These are phyloP conservation scores for Hypolimnas misippus DNA, from an alignment of 2,888 invertebrate genomes.

Conservation along the genomic window DNA sequence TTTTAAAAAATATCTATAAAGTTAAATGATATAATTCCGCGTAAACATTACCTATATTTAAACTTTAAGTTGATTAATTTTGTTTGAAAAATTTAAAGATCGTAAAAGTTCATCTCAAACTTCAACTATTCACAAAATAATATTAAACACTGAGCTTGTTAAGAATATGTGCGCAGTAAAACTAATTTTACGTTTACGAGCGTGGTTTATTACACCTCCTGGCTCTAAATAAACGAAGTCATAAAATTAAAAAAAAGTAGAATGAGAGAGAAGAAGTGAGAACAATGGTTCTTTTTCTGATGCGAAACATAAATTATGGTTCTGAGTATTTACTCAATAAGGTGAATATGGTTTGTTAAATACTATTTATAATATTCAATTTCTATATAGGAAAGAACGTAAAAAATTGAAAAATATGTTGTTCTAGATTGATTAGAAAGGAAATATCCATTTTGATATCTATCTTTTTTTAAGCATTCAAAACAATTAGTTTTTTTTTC, in stretches of 20 bases:
- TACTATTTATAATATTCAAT: too few relatives aligned
- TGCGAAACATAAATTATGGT: not conserved
- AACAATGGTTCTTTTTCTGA: not conserved
- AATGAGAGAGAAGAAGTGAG: not conserved
- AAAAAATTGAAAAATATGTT: too few relatives aligned
- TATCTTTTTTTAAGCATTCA: too few relatives aligned
- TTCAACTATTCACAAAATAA: not conserved
- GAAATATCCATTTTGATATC: too few relatives aligned
- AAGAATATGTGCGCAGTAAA: not conserved
- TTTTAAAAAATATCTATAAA: too few relatives aligned
- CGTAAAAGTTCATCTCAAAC: too few relatives aligned
- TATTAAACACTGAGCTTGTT: not conserved
- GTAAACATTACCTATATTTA: not conserved
- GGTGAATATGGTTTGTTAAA: not conserved
- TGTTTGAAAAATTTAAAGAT: not conserved
- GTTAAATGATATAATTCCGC: too few relatives aligned
- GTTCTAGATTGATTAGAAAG: too few relatives aligned
- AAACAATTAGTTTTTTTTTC: too few relatives aligned
- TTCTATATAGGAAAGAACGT: too few relatives aligned
- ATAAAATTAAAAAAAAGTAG: not conserved
- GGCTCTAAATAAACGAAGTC: not conserved
- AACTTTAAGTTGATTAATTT: not conserved
- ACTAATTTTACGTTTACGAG: not conserved
- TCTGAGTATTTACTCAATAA: not conserved
- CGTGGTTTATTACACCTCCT: slow-evolving; percentile 2